phyloP scores from a whole-genome alignment of 37 sponge, comb jelly and placozoan genomes.

The Chondrilla cf. caribensis region DNA sequence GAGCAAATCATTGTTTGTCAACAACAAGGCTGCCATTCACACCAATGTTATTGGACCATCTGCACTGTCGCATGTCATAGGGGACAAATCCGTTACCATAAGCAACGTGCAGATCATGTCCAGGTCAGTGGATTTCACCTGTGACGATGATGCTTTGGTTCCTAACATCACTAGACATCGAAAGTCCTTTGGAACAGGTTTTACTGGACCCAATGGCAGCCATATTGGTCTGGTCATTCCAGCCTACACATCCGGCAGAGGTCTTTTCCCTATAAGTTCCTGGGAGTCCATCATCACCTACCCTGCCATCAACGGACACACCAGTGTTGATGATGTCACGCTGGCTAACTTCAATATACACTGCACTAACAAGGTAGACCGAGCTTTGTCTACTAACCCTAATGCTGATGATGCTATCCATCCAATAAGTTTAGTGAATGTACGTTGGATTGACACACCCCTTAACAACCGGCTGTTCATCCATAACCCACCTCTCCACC shows the following conservation, averaged over 20 bases:
- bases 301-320: slow-evolving; percentile 79
- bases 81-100: slow-evolving; percentile 52
- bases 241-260: slow-evolving; percentile 58
- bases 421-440: slow-evolving; percentile 38
- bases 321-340: slow-evolving; percentile 40
- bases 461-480: slow-evolving; percentile 31
- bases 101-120: slow-evolving; percentile 48
- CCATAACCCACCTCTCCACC: slow-evolving; percentile 40
- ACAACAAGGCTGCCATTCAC: slow-evolving; percentile 78
- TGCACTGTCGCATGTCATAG: slow-evolving; percentile 41
- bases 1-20: slow-evolving; percentile 39
- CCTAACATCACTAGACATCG: slow-evolving; percentile 51
- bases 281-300: slow-evolving; percentile 49
- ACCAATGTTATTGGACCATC: slow-evolving; percentile 68
- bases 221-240: slow-evolving; percentile 70
- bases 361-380: slow-evolving; percentile 37
- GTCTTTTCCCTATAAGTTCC: slow-evolving; percentile 45
- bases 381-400: slow-evolving; percentile 54
- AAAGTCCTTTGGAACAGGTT: slow-evolving; percentile 24
- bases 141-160: slow-evolving; percentile 27
- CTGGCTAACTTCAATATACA: slow-evolving; percentile 31
- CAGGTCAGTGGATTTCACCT: slow-evolving; percentile 11
- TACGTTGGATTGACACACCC: background rate
- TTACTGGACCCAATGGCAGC: slow-evolving; percentile 19
- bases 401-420: slow-evolving; percentile 73